Evolutionary conservation across 2,113 vertebrate species (phyloP), one percentile per base, ranked within the genome.

Genomic region (Antechinus flavipes): DNA sequence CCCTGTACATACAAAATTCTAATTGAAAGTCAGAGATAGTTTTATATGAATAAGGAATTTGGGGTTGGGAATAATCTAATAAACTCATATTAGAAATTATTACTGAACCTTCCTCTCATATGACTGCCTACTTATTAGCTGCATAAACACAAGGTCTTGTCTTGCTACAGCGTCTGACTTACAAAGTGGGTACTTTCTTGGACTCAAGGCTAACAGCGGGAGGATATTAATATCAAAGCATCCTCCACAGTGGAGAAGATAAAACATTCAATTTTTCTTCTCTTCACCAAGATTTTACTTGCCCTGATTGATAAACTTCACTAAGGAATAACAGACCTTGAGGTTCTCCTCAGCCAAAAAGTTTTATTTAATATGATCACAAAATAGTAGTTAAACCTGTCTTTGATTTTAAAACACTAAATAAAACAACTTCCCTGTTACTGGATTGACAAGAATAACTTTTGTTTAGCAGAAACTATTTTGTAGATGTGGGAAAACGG

Each of bases 41-140:
- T 54, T 94, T 93, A 93, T 91, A 54, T 96, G 47, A 24, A 92
- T 27, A 91, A 93, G 94, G 49, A 93, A 30, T 6, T 94, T 47
- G 23, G 10, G 54, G 0, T 50, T 97, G 22, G 89, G 56, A 94
- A 53, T 94, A 93, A n/a, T 47, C 14, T 27, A 61, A 42, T 27
- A 47, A 95, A 49, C 9, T 53, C 19, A 89, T 93, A 94, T 96
- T 56, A 52, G 2, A 92, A 16, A 11, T 93, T 93, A 58, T 93
- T 95, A 92, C 11, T 42, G 19, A 93, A 24, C 3, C 10, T 94
- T 19, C 12, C 12, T 90, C 42, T 91, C 61, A 47, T 27, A 46
- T 90, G 54, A 91, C 55, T 93, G 26, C 56, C 12, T 23, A 89
- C 14, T 92, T 92, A 93, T 49, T n/a, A 89, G 30, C 76, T 93